Conservation (phyloP, 2,113 vertebrate species). For the Mormyrus lacerda region DNA sequence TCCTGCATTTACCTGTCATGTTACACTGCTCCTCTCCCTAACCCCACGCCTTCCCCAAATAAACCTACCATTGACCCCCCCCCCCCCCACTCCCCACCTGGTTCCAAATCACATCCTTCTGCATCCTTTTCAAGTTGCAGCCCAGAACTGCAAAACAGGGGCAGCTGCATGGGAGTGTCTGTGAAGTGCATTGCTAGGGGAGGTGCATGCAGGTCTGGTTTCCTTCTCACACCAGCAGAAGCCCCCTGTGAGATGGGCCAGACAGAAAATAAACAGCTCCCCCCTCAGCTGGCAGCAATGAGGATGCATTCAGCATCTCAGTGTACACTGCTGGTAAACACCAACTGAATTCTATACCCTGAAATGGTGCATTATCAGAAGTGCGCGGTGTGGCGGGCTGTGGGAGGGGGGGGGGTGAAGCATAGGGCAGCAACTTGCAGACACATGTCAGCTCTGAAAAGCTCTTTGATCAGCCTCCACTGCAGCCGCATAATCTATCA, state of each 20-base stretch:
- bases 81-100: not conserved
- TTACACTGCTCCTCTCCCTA: not conserved
- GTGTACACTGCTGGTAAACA: not conserved
- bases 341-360: not conserved
- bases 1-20: not conserved
- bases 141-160: not conserved
- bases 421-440: not conserved
- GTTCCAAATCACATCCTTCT: not conserved
- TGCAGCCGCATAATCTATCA: slow-evolving; percentile 10
- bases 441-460: not conserved
- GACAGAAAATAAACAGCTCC: not conserved
- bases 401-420: not conserved
- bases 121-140: not conserved
- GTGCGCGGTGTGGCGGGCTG: not conserved
- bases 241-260: not conserved
- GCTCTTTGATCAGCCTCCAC: not conserved
- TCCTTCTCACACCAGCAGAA: not conserved
- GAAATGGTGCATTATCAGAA: not conserved
- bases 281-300: not conserved
- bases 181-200: not conserved
- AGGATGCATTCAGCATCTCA: not conserved
- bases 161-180: not conserved
- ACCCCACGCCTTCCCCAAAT: not conserved
- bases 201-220: not conserved
- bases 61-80: not conserved